Percentiles rank a stretch among this genome's conserved stretches.
These are phyloP conservation scores for Calonectris borealis DNA, from an alignment of 2,113 vertebrate genomes.

Conservation along the genomic window DNA sequence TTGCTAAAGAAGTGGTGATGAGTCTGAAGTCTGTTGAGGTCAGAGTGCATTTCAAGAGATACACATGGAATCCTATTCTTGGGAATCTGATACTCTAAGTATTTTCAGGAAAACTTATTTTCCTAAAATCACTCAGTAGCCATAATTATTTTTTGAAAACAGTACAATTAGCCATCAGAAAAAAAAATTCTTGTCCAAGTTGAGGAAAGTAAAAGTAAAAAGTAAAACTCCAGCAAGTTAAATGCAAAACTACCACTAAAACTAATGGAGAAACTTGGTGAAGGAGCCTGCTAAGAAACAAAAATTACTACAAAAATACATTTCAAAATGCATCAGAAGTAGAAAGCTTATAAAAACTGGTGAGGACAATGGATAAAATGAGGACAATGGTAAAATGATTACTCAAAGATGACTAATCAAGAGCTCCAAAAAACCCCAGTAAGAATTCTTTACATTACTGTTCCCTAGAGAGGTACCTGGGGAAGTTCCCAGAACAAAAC, in stretches of 20 bases:
- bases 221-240: background rate
- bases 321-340: background rate
- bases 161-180: background rate
- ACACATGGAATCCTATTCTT: background rate
- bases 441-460: background rate
- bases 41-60: background rate
- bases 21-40: background rate
- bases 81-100: background rate
- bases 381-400: background rate
- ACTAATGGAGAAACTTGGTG: background rate
- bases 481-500: background rate
- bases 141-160: background rate
- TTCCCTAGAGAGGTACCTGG: background rate
- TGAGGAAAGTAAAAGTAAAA: background rate
- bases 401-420: background rate
- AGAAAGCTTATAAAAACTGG: background rate
- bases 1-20: background rate
- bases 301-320: background rate
- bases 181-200: background rate
- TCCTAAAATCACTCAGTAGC: background rate
- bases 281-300: background rate
- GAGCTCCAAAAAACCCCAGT: background rate
- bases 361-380: background rate
- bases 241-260: background rate
- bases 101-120: background rate